Base-by-base conservation (phyloP, 2,113 vertebrate species). In the Eurypyga helias region DNA sequence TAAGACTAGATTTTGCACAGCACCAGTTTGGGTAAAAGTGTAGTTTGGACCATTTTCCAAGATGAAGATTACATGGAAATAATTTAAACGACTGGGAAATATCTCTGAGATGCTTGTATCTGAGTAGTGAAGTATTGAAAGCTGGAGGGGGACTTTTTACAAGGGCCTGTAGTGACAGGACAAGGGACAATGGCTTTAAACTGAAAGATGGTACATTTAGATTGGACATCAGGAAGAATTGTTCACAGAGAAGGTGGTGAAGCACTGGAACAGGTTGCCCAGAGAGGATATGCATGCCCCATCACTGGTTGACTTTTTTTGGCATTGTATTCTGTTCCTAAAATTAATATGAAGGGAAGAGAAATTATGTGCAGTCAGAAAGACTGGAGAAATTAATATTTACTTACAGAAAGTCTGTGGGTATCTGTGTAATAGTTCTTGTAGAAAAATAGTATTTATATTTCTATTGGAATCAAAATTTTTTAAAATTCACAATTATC, bases 261-360 rank as follows among this genome's bases (percentile, higher is more conserved):
- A 12, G 41, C 41, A 41, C 41, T 41, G 41, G 41, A 41, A 41
- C 41, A 41, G 41, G 41, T 41, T 41, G 41, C 41, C 41, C 41
- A 41, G 41, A 41, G 41, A n/a, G n/a, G n/a, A 10, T 41, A 12
- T 41, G 41, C 10, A 41, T 41, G 41, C 41, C 41, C 41, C 41
- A 41, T 41, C 41, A 9, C 41, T 41, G 41, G n/a, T n/a, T n/a
- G n/a, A n/a, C n/a, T n/a, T n/a, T n/a, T n/a, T n/a, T n/a, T n/a
- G n/a, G n/a, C n/a, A n/a, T n/a, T n/a, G n/a, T n/a, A n/a, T n/a
- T n/a, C n/a, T n/a, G n/a, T n/a, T n/a, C n/a, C n/a, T 45, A 76
- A 90, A 97, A 96, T 92, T 97, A 96, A 93, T 96, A 95, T 94
- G 77, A 95, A 92, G 23, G 66, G n/a, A 75, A 91, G 48, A 84